Evolutionary conservation across 1,140 invertebrate genomes (phyloP).

Genomic region (Drosophila ananassae): DNA sequence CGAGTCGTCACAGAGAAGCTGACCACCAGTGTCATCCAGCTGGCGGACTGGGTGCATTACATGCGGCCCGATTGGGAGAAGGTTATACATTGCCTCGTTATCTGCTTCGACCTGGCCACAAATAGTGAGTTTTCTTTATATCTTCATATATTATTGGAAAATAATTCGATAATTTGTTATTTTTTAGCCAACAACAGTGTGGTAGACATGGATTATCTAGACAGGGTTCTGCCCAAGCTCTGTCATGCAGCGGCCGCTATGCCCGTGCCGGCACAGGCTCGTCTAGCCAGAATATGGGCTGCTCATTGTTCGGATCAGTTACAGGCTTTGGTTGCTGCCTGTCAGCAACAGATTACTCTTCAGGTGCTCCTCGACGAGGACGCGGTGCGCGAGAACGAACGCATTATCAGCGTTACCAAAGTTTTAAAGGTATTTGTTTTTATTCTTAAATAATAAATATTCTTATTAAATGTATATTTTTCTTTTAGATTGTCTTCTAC

Average conservation of each 20-base stretch:
- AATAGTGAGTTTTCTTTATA: slow-evolving; percentile 85
- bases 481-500: slow-evolving; percentile 91
- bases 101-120: slow-evolving; percentile 94
- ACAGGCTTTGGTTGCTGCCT: slow-evolving; percentile 89
- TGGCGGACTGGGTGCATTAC: slow-evolving; percentile 85
- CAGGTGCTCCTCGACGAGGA: slow-evolving; percentile 90
- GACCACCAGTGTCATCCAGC: slow-evolving; percentile 90
- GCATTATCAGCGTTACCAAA: slow-evolving; percentile 92
- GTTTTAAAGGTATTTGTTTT: slow-evolving; percentile 88
- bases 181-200: slow-evolving; percentile 63
- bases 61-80: slow-evolving; percentile 68
- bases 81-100: slow-evolving; percentile 91
- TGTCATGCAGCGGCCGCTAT: slow-evolving; percentile 91
- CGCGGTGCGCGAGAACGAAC: slow-evolving; percentile 93
- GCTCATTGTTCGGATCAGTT: slow-evolving; percentile 89
- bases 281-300: slow-evolving; percentile 92
- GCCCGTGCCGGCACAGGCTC: slow-evolving; percentile 90
- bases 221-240: slow-evolving; percentile 91
- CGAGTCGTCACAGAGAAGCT: slow-evolving; percentile 88
- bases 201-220: slow-evolving; percentile 91
- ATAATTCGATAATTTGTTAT: too few relatives aligned
- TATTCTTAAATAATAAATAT: background rate
- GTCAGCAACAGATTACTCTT: slow-evolving; percentile 95
- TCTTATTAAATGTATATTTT: background rate
- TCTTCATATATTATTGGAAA: background rate